These are phyloP conservation scores for Mugil cephalus DNA, from an alignment of 2,113 vertebrate species.

Conservation along the genomic window DNA sequence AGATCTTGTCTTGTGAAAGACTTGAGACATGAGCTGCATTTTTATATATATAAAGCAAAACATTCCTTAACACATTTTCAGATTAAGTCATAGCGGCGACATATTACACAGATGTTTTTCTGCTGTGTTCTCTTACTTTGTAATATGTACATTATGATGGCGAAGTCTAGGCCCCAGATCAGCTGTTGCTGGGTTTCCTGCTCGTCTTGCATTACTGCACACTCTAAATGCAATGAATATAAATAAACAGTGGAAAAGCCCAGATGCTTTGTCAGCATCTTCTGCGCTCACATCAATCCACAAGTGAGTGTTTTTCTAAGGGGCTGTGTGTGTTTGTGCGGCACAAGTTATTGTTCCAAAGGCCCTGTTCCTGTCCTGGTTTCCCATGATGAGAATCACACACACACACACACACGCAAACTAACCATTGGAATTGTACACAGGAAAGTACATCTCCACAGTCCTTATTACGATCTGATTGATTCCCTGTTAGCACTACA, in stretches of 20 bases:
- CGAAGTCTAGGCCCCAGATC: neutral
- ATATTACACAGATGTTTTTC: neutral
- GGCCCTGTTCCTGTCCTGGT: conserved; percentile 30
- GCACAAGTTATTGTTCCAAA: conserved; percentile 53
- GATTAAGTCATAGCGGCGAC: neutral
- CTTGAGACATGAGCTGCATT: too few species aligned
- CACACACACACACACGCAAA: conserved; percentile 1
- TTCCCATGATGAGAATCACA: conserved; percentile 35
- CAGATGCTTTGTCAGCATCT: conserved; percentile 52
- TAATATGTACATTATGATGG: too few species aligned
- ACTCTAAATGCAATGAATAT: neutral
- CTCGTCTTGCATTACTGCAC: neutral
- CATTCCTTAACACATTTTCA: too few species aligned
- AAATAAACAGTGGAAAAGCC: conserved; percentile 50
- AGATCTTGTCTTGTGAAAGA: too few species aligned
- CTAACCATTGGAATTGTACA: too few species aligned
- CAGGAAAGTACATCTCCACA: neutral
- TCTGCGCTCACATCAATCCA: conserved; percentile 25
- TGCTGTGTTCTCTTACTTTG: too few species aligned
- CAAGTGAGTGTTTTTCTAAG: conserved; percentile 38
- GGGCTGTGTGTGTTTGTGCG: neutral
- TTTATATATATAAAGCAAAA: too few species aligned
- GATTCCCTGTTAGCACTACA: neutral
- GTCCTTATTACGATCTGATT: conserved; percentile 1
- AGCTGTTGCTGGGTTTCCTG: conserved; percentile 9